Evolutionary conservation across 2,888 invertebrate genomes (phyloP).

Genomic region (Latheticus oryzae): DNA sequence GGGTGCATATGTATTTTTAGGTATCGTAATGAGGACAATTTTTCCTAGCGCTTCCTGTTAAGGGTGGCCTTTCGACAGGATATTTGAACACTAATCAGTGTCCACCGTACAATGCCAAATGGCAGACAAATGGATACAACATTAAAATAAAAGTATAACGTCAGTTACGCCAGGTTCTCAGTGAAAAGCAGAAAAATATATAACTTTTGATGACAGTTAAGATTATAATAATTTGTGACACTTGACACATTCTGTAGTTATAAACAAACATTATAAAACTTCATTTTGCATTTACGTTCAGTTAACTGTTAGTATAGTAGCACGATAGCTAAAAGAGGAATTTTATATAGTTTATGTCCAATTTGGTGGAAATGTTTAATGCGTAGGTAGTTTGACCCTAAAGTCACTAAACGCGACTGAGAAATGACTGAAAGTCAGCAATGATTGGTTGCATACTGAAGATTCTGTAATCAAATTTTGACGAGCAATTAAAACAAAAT

Average conservation of each 20-base stretch:
- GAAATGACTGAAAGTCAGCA: constrained; percentile 48
- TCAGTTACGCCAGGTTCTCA: constrained; percentile 28
- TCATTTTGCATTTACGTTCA: constrained; percentile 13
- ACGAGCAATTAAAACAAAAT: constrained; percentile 66
- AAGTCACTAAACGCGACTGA: constrained; percentile 5
- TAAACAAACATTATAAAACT: too few species aligned
- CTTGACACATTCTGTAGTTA: too few species aligned
- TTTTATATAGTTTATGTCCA: constrained; percentile 24
- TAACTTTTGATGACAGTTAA: neutral
- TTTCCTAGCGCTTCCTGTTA: constrained; percentile 60
- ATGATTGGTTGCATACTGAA: constrained; percentile 60
- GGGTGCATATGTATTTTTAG: constrained; percentile 65
- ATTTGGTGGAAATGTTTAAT: constrained; percentile 14
- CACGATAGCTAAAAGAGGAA: constrained; percentile 5
- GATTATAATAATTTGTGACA: too few species aligned
- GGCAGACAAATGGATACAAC: constrained; percentile 38
- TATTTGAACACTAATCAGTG: constrained; percentile 64
- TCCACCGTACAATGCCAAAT: constrained; percentile 48
- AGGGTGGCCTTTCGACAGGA: constrained; percentile 61
- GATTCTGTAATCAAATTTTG: constrained; percentile 66
- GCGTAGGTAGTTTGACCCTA: constrained; percentile 24
- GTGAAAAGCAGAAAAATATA: too few species aligned
- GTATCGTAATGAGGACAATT: constrained; percentile 61
- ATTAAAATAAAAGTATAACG: constrained; percentile 40
- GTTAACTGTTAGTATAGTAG: constrained; percentile 6